phyloP scores from a whole-genome alignment of 2,888 invertebrate species.

The Rhagonycha lutea region DNA sequence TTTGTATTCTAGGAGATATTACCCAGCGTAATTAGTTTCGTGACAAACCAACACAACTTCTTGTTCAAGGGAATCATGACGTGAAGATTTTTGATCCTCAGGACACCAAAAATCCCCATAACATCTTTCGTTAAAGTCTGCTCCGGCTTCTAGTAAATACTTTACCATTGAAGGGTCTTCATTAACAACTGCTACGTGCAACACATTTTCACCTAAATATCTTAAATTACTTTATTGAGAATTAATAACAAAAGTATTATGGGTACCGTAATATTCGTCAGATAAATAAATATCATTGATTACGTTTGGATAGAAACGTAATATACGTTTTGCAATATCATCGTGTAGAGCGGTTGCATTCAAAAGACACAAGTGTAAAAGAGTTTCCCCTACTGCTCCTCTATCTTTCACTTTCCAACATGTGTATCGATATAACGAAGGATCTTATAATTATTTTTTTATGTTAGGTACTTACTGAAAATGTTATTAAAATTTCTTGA shows the following conservation, averaged over 20 bases:
- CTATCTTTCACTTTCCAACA: constrained; percentile 92
- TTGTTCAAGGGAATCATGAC: constrained; percentile 85
- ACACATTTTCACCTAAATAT: constrained; percentile 80
- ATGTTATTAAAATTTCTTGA: not conserved
- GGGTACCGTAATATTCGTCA: constrained; percentile 93
- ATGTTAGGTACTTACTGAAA: not conserved
- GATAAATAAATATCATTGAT: constrained; percentile 95
- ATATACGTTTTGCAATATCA: constrained; percentile 88
- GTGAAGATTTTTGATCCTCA: constrained; percentile 93
- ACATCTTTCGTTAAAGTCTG: constrained; percentile 91
- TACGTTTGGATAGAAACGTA: constrained; percentile 91
- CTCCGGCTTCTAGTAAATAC: constrained; percentile 88
- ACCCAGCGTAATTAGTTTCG: constrained; percentile 86
- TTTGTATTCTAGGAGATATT: constrained; percentile 18
- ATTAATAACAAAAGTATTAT: not conserved
- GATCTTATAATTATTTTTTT: constrained; percentile 54
- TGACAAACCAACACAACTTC: constrained; percentile 86
- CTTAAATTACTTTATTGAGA: not conserved
- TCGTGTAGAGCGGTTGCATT: constrained; percentile 90
- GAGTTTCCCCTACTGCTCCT: constrained; percentile 95
- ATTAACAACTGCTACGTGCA: constrained; percentile 98
- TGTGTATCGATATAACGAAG: constrained; percentile 76
- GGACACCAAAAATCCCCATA: constrained; percentile 97
- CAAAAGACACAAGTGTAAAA: constrained; percentile 89
- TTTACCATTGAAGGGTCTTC: constrained; percentile 98